phyloP scores from a whole-genome alignment of 2,888 invertebrate species.

The Aricia artaxerxes region DNA sequence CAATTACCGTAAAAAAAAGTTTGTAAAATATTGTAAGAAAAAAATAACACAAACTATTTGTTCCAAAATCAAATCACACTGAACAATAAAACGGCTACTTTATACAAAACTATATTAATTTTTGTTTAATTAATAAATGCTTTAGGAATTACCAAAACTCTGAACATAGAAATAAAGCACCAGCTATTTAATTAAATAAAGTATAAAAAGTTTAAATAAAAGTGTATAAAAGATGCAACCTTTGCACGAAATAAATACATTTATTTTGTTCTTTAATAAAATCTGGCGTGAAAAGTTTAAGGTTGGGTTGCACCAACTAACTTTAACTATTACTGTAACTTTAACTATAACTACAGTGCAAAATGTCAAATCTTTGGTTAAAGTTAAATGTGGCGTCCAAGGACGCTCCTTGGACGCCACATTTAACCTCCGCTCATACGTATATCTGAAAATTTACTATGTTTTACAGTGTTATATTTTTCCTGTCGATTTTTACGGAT shows the following conservation, averaged over 20 bases:
- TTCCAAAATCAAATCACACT: constrained; percentile 28
- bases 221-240: background rate
- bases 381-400: too few relatives aligned
- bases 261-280: constrained; percentile 16
- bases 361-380: too few relatives aligned
- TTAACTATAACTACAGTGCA: too few relatives aligned
- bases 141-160: constrained; percentile 59
- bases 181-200: constrained; percentile 18
- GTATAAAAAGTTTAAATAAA: constrained; percentile 27
- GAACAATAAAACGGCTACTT: constrained; percentile 27
- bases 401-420: too few relatives aligned
- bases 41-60: background rate
- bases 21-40: constrained; percentile 2
- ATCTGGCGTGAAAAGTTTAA: constrained; percentile 1
- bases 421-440: too few relatives aligned
- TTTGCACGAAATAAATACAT: constrained; percentile 18
- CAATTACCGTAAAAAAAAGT: constrained; percentile 25
- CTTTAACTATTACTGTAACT: too few relatives aligned
- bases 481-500: too few relatives aligned
- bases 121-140: constrained; percentile 56
- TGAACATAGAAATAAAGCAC: constrained; percentile 41
- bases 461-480: too few relatives aligned
- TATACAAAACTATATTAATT: constrained; percentile 30
- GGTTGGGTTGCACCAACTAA: too few relatives aligned
- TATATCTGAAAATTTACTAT: too few relatives aligned